Base-by-base conservation (phyloP, 1,140 invertebrate genomes). In the Bombus balteatus region DNA sequence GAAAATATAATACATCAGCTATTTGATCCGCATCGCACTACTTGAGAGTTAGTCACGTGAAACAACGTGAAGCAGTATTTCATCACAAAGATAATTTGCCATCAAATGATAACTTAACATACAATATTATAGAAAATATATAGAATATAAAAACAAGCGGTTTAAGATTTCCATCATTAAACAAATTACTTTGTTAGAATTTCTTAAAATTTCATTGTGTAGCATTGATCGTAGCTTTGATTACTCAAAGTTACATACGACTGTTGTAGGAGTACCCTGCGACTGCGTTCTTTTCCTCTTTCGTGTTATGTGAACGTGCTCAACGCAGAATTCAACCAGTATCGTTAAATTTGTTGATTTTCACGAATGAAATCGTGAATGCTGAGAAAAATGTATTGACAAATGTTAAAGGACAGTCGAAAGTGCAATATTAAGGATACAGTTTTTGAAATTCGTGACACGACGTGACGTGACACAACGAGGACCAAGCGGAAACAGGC, bases 381-480 rank as follows among this genome's bases (percentile, higher is more conserved):
- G 34, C n/a, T 3, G 41, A 73, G 41, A 15, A 41, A 32, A 10
- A 47, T 41, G 71, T n/a, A 39, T n/a, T 32, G 41, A 22, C 9
- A 47, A 32, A 37, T 13, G 5, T 62, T 57, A 75, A 15, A 15
- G 0, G 9, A 25, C 15, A n/a, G 39, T 73, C 28, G 8, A 8
- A 43, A 37, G 53, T 41, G 15, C 28, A 2, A 34, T 1, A 37
- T 34, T 41, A 59, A 70, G 70, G 22, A 25, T 10, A 32, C 3
- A 41, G 37, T 81, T 57, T 15, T 34, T 53, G 65, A 66, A 70
- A 41, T 68, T 80, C 72, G 77, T 87, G 65, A 87, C 86, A 47
- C 25, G 73, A 47, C 28, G 32, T 68, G 75, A 77, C 82, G 59
- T 32, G 62, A 65, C 47, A 68, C 39, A 65, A 78, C 22, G 70